Evolutionary conservation across 2,797 vertebrate genomes (phyloP).

Genomic region (Siniperca scherzeri): DNA sequence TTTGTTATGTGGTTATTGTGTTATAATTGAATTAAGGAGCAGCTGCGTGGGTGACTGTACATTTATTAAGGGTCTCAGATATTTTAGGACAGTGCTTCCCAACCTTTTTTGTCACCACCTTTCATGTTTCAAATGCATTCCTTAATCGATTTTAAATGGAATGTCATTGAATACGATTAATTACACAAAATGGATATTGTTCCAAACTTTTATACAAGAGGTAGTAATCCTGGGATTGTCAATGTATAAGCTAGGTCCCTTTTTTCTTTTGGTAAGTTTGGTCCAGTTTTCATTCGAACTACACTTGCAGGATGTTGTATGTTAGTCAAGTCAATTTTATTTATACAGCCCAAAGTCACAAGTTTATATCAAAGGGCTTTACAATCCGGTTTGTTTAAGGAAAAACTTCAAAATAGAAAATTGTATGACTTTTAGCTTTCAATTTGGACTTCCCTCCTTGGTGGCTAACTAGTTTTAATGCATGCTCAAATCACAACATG

Average conservation of each 20-base stretch:
- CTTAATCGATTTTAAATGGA: not conserved
- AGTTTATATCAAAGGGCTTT: not conserved
- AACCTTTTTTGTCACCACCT: not conserved
- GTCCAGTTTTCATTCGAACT: not conserved
- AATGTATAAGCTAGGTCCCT: not conserved
- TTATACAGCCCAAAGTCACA: not conserved
- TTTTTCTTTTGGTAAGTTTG: not conserved
- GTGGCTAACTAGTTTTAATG: not conserved
- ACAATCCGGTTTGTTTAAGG: not conserved
- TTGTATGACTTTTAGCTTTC: not conserved
- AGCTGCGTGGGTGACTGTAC: not conserved
- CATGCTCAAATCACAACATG: not conserved
- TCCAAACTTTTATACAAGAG: not conserved
- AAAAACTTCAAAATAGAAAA: not conserved
- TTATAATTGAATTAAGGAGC: not conserved
- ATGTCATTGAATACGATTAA: not conserved
- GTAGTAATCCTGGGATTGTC: not conserved
- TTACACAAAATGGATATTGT: not conserved
- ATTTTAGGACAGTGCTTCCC: not conserved
- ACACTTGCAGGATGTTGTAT: not conserved
- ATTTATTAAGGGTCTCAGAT: too few species aligned
- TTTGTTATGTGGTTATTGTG: not conserved
- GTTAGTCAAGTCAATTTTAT: not conserved
- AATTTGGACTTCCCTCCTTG: not conserved
- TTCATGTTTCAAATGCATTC: not conserved